Conservation (phyloP, 2,797 vertebrate genomes). For the Capromys pilorides region DNA sequence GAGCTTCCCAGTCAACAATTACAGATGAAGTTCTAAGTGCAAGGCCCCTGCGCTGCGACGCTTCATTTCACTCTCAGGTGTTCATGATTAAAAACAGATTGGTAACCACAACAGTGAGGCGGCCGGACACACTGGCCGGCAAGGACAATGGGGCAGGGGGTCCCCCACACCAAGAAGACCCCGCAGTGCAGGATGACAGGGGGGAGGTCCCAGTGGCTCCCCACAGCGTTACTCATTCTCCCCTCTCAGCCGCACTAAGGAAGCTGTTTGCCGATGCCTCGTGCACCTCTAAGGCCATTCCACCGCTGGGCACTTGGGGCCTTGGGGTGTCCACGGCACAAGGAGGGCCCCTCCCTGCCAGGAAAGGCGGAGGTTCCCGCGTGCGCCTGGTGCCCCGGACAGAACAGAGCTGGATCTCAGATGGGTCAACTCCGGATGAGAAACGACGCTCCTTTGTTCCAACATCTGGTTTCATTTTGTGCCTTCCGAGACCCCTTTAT, state of each 20-base stretch:
- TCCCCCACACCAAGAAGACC: conserved; percentile 16
- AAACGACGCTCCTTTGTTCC: background rate
- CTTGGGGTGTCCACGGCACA: background rate
- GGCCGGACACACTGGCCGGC: background rate
- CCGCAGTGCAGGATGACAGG: background rate
- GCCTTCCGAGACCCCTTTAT: conserved; percentile 24
- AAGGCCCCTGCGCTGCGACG: background rate
- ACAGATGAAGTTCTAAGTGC: background rate
- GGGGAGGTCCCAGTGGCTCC: background rate
- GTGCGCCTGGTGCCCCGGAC: background rate
- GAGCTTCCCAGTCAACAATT: background rate
- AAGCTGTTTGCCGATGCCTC: background rate
- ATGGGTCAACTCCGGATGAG: background rate
- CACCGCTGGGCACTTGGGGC: background rate
- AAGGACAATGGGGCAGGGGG: background rate
- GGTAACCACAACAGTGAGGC: background rate
- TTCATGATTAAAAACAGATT: background rate
- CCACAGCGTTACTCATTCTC: background rate
- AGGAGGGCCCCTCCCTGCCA: background rate
- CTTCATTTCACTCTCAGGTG: background rate
- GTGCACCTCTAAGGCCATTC: background rate
- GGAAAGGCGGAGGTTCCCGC: background rate
- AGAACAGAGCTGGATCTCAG: background rate
- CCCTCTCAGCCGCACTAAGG: background rate
- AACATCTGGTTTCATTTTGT: conserved; percentile 49